A percentile compares a stretch with the other conserved stretches of the same genome.
Evolutionary conservation across 2,888 invertebrate genomes (phyloP).

Genomic region (Thysanoteuthis rhombus): DNA sequence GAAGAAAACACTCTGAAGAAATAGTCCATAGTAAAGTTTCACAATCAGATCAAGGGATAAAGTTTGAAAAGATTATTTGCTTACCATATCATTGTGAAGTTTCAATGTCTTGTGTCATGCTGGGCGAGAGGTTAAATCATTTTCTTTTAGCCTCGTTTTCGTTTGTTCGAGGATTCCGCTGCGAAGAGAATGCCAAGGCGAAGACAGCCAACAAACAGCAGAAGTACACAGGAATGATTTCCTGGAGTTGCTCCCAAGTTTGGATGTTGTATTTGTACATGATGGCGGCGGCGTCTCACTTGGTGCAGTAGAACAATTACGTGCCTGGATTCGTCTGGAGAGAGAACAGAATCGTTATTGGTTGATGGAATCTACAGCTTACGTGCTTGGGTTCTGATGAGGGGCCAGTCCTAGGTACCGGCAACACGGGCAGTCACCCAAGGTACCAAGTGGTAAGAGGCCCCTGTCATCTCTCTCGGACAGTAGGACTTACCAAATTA

Average conservation of each 20-base stretch:
- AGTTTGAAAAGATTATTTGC: too few relatives aligned
- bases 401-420: too few relatives aligned
- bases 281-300: background rate
- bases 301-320: background rate
- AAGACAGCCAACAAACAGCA: background rate
- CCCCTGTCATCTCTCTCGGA: too few relatives aligned
- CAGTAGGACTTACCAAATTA: too few relatives aligned
- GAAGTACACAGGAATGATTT: background rate
- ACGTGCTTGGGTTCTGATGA: too few relatives aligned
- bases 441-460: too few relatives aligned
- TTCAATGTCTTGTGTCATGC: background rate
- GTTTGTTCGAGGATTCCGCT: background rate
- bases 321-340: background rate
- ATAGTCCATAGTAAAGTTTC: too few relatives aligned
- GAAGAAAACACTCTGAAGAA: too few relatives aligned
- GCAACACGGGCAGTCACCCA: too few relatives aligned
- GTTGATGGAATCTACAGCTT: too few relatives aligned
- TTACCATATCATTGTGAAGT: background rate
- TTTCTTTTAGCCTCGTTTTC: background rate
- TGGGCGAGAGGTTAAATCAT: background rate
- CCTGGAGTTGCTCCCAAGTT: background rate
- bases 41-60: too few relatives aligned
- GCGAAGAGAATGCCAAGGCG: background rate
- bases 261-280: background rate
- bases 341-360: background rate